Percentiles rank a stretch among this genome's conserved stretches.
These are phyloP conservation scores for Lordiphosa stackelbergi DNA, from an alignment of 1,140 invertebrate genomes.

Conservation along the genomic window DNA sequence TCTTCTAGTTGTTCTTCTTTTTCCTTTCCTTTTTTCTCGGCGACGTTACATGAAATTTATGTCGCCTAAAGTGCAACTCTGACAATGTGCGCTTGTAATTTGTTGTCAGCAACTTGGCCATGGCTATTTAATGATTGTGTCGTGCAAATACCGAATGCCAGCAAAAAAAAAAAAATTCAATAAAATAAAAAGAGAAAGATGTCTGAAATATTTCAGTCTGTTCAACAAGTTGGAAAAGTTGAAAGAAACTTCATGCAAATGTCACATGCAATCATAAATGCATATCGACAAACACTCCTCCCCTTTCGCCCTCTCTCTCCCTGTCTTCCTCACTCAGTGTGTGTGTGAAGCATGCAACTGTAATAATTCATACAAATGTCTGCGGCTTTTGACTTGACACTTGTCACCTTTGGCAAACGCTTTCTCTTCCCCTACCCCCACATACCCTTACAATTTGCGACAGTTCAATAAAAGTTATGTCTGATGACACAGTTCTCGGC, in stretches of 20 bases:
- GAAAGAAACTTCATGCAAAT: constrained; percentile 43
- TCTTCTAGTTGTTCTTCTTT: constrained; percentile 11
- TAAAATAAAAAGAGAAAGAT: constrained; percentile 30
- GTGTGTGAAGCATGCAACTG: constrained; percentile 33
- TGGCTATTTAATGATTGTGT: constrained; percentile 75
- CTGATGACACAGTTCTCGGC: constrained; percentile 61
- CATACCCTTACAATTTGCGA: constrained; percentile 13
- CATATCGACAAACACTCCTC: constrained; percentile 47
- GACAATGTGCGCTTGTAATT: constrained; percentile 74
- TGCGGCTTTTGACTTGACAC: constrained; percentile 69
- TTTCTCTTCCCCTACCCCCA: neutral
- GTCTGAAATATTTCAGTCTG: constrained; percentile 22
- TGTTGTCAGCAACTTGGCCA: constrained; percentile 67
- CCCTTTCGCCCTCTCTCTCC: neutral
- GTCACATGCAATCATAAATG: constrained; percentile 68
- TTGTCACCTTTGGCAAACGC: constrained; percentile 48
- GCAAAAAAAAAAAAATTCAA: constrained; percentile 9
- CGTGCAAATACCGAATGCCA: constrained; percentile 62
- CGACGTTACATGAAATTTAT: constrained; percentile 69
- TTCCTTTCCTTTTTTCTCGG: constrained; percentile 16
- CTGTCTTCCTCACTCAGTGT: no score
- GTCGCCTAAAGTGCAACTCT: constrained; percentile 73
- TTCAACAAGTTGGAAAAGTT: constrained; percentile 27
- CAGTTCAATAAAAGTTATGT: constrained; percentile 74
- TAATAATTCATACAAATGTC: constrained; percentile 72